Percentiles rank a stretch among this genome's conserved stretches.
Conservation (phyloP, 2,797 vertebrate species). For the Epinephelus malabaricus region DNA sequence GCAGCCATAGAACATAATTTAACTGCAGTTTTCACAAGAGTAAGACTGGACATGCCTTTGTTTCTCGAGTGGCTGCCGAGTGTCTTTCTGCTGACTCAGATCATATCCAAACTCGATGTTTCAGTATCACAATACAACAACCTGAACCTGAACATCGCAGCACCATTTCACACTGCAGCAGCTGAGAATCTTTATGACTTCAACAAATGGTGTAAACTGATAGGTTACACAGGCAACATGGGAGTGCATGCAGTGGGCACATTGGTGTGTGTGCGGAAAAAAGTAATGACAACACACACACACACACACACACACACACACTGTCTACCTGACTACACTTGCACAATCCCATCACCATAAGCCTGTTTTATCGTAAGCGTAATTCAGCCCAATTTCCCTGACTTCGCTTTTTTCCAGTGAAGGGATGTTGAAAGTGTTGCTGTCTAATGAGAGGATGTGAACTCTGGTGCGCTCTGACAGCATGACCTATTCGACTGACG, state of each 20-base stretch:
- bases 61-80: constrained; percentile 2
- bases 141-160: constrained; percentile 30
- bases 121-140: constrained; percentile 40
- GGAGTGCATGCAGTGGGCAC: constrained; percentile 1
- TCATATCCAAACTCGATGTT: constrained; percentile 25
- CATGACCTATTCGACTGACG: constrained; percentile 77
- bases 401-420: constrained; percentile 52
- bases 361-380: constrained; percentile 22
- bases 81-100: constrained; percentile 29
- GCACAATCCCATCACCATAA: constrained; percentile 43
- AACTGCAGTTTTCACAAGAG: not conserved
- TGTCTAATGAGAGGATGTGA: constrained; percentile 83
- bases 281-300: constrained; percentile 27
- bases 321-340: constrained; percentile 60
- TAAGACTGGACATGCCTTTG: not conserved
- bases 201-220: constrained; percentile 60
- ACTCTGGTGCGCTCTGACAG: constrained; percentile 82
- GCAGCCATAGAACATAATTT: not conserved
- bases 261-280: constrained; percentile 1
- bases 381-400: constrained; percentile 54
- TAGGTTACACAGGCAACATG: constrained; percentile 13
- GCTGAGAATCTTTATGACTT: constrained; percentile 68
- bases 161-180: constrained; percentile 46
- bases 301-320: constrained; percentile 25
- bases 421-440: constrained; percentile 66